Conservation (phyloP, 2,113 vertebrate species). For the Coregonus clupeaformis region DNA sequence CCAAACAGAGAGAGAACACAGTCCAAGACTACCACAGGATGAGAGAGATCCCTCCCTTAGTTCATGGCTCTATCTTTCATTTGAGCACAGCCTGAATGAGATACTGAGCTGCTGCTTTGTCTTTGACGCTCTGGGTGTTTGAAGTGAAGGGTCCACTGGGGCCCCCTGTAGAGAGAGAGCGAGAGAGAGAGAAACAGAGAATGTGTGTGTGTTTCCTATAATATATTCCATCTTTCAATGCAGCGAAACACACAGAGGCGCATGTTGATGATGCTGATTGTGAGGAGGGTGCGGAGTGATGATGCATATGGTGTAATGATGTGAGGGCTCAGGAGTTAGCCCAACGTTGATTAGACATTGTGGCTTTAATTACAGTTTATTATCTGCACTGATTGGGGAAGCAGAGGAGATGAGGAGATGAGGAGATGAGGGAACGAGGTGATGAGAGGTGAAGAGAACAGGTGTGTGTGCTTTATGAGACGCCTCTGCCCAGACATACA, state of each 20-base stretch:
- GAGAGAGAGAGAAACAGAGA: too few species aligned
- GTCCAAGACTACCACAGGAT: too few species aligned
- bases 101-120: too few species aligned
- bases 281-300: conserved; percentile 25
- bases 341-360: conserved; percentile 38
- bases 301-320: not conserved
- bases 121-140: too few species aligned
- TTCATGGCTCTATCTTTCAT: too few species aligned
- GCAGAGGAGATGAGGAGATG: conserved; percentile 1
- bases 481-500: not conserved
- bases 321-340: not conserved
- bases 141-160: too few species aligned
- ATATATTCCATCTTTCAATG: too few species aligned
- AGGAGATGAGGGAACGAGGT: not conserved
- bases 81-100: too few species aligned
- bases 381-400: conserved; percentile 48
- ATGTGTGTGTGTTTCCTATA: not conserved
- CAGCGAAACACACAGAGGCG: not conserved
- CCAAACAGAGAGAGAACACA: too few species aligned
- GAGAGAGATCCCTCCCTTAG: too few species aligned
- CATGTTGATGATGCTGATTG: conserved; percentile 30
- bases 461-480: conserved; percentile 25
- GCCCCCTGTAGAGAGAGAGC: too few species aligned
- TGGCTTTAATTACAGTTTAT: conserved; percentile 49
- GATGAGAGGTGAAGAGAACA: conserved; percentile 21